These are phyloP conservation scores for Melanchra persicariae DNA, from an alignment of 2,888 invertebrate species.

Conservation along the genomic window DNA sequence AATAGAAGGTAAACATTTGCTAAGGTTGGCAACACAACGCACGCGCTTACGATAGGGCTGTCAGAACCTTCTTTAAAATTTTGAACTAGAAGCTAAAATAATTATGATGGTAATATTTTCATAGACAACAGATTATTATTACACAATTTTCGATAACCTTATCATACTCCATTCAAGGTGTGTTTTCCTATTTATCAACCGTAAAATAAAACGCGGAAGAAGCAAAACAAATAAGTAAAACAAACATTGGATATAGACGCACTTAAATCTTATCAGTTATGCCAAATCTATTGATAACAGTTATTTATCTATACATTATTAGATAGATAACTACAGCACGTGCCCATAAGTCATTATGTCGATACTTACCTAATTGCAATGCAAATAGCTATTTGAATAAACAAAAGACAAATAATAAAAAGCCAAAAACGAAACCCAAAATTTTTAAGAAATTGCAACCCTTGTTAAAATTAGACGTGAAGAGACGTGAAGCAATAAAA, in stretches of 20 bases:
- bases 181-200: conserved; percentile 30
- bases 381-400: neutral
- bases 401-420: neutral
- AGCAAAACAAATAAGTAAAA: conserved; percentile 42
- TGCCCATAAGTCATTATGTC: neutral
- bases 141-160: conserved; percentile 1
- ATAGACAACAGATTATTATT: conserved; percentile 11
- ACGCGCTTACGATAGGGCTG: conserved; percentile 54
- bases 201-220: conserved; percentile 39
- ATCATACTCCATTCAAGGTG: conserved; percentile 33
- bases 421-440: neutral
- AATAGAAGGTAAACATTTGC: conserved; percentile 84
- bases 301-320: conserved; percentile 5
- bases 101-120: no score
- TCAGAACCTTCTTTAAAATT: neutral
- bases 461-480: neutral
- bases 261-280: conserved; percentile 38
- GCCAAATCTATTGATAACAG: conserved; percentile 16
- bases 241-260: conserved; percentile 30
- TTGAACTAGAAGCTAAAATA: neutral
- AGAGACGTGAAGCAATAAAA: neutral
- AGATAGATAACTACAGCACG: neutral
- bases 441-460: neutral
- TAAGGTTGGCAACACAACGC: conserved; percentile 66
- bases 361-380: neutral